A percentile compares a stretch with the other conserved stretches of the same genome.
These are phyloP conservation scores for Catocala nupta DNA, from an alignment of 2,888 invertebrate species.

Conservation along the genomic window DNA sequence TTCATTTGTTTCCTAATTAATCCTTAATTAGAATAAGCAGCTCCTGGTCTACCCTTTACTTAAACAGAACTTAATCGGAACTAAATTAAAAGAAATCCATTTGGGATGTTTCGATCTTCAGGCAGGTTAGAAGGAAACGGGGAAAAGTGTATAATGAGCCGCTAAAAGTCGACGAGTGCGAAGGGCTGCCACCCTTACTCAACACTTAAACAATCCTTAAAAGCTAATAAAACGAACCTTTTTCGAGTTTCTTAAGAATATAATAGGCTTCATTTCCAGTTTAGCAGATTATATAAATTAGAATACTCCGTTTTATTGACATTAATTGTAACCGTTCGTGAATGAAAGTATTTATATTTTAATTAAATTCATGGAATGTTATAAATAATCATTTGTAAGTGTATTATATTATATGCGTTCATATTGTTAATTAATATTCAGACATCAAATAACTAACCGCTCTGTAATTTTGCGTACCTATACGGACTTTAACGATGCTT, in stretches of 20 bases:
- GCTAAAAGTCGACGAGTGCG: conserved; percentile 71
- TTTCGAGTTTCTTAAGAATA: conserved; percentile 68
- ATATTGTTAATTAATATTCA: conserved; percentile 1
- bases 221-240: conserved; percentile 81
- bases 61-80: conserved; percentile 40
- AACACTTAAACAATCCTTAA: conserved; percentile 84
- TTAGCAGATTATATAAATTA: conserved; percentile 67
- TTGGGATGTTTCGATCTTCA: conserved; percentile 62
- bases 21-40: conserved; percentile 37
- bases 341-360: conserved; percentile 1
- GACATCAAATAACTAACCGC: conserved; percentile 1
- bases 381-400: too few relatives aligned
- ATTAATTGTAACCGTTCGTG: background rate
- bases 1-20: conserved; percentile 49
- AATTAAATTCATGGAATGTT: too few relatives aligned
- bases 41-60: conserved; percentile 44
- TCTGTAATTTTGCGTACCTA: background rate
- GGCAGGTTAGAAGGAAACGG: conserved; percentile 72
- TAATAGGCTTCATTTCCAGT: conserved; percentile 52
- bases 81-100: conserved; percentile 60
- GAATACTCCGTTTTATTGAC: conserved; percentile 37
- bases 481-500: background rate
- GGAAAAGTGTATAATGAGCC: conserved; percentile 79
- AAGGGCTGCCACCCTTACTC: conserved; percentile 72
- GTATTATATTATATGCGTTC: too few relatives aligned